Percentiles rank a stretch among this genome's conserved stretches.
Evolutionary conservation across 1,140 invertebrate species (phyloP).

Genomic region (Leptoteleia sp.): DNA sequence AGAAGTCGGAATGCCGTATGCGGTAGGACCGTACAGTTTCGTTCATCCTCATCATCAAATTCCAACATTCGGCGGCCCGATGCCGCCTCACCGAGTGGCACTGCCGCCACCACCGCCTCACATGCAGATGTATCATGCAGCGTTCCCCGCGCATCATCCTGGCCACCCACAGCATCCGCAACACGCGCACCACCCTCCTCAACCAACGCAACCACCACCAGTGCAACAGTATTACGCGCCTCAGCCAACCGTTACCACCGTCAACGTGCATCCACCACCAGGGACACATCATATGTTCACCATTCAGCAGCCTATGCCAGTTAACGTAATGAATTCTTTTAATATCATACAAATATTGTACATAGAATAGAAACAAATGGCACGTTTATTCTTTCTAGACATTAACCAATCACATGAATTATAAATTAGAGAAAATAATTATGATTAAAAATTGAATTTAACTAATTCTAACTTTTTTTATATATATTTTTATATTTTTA

Average conservation of each 20-base stretch:
- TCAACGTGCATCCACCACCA: conserved; percentile 76
- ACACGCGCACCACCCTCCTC: conserved; percentile 72
- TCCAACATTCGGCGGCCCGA: conserved; percentile 80
- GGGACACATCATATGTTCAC: conserved; percentile 79
- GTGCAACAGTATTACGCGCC: conserved; percentile 77
- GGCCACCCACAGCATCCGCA: conserved; percentile 75
- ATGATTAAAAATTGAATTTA: no score
- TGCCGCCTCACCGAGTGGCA: conserved; percentile 83
- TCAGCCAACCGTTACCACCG: conserved; percentile 76
- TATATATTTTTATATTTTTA: no score
- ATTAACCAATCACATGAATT: no score
- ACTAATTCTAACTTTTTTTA: no score
- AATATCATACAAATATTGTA: no score
- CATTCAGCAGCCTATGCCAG: conserved; percentile 79
- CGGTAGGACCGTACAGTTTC: conserved; percentile 83
- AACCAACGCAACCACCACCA: conserved; percentile 77
- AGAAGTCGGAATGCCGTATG: conserved; percentile 83
- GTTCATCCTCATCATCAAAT: conserved; percentile 81
- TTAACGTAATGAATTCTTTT: conserved; percentile 70
- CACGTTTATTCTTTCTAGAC: no score
- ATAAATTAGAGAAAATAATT: no score
- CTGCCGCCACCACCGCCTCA: conserved; percentile 82
- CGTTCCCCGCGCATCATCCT: conserved; percentile 77
- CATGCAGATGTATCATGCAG: conserved; percentile 81
- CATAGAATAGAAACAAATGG: no score